A percentile compares a stretch with the other conserved stretches of the same genome.
Conservation (phyloP, 92 coral and sea anemone species). For the Porites evermanni region DNA sequence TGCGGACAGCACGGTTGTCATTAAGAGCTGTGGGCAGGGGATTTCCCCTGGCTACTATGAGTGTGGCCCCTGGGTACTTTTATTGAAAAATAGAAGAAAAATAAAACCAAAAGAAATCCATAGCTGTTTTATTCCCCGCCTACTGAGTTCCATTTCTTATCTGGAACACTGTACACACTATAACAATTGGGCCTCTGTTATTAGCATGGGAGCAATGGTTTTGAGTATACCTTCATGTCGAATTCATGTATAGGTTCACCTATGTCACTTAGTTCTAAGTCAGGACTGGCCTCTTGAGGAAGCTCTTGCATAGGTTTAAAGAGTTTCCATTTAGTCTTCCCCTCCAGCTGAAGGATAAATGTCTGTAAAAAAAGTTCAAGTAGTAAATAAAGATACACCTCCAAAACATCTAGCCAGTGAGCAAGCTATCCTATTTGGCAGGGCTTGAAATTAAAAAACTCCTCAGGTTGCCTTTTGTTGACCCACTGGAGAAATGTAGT, state of each 20-base stretch:
- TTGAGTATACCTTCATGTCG: constrained; percentile 74
- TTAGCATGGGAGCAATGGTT: background rate
- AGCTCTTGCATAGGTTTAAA: constrained; percentile 82
- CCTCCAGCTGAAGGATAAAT: constrained; percentile 92
- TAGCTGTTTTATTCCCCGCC: too few species aligned
- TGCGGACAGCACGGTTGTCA: too few species aligned
- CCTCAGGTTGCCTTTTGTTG: too few species aligned
- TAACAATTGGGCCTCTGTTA: background rate
- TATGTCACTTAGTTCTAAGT: constrained; percentile 70
- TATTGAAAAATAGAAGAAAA: too few species aligned
- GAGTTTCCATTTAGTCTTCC: constrained; percentile 85
- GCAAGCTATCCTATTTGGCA: too few species aligned
- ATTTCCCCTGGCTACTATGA: too few species aligned
- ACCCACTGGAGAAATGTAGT: too few species aligned
- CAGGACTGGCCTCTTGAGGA: constrained; percentile 86
- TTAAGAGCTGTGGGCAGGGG: too few species aligned
- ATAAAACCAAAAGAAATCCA: too few species aligned
- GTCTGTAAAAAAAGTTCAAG: constrained; percentile 59
- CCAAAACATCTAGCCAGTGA: background rate
- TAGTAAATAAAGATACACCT: background rate
- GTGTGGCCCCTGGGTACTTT: too few species aligned
- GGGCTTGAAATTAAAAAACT: too few species aligned
- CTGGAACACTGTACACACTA: background rate
- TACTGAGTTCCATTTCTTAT: too few species aligned
- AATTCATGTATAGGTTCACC: constrained; percentile 87